Evolutionary conservation across 2,797 vertebrate species (phyloP), one percentile per base, ranked within the genome.

Genomic region (Ispidina lecontei): DNA sequence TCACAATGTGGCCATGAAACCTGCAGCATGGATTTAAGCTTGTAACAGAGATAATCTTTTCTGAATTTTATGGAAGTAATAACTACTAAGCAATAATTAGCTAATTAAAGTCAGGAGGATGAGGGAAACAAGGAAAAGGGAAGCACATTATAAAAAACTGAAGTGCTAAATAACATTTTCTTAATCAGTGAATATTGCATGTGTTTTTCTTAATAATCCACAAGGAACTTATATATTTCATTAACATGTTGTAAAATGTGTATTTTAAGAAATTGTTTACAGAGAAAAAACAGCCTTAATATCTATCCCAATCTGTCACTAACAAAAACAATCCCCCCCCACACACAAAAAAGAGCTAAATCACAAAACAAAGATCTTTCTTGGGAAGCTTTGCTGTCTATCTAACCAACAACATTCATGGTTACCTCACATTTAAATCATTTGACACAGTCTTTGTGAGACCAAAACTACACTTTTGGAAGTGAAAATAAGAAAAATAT

Each of bases 401-500:
- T 59, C 47, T 87, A 85, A 78, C 41, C 35, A 70, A n/a, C 28
- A 78, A 22, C 33, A 54, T 54, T 80, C 17, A 44, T 33, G 31
- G 44, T 25, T 83, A 49, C 29, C 22, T 87, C 49, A 51, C 28
- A 63, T 80, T 60, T 77, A 25, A 89, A 72, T 83, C 29, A 78
- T 33, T 59, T 78, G 70, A 70, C 49, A 43, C 39, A 22, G 80
- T 86, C 41, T 72, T 73, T 83, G 17, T 69, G 51, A 86, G 39
- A 70, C 15, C 59, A 76, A 52, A 69, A 28, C n/a, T 46, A n/a
- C 55, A 31, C 2, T 73, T 89, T 75, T 77, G 25, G 73, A 71
- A 72, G 31, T 25, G n/a, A 84, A 76, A 87, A 58, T 56, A 73
- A 68, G 37, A 91, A 92, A 83, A 90, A 90, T 46, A 85, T 59